phyloP scores from a whole-genome alignment of 2,113 vertebrate genomes.

The Trochalopteron elliotii region DNA sequence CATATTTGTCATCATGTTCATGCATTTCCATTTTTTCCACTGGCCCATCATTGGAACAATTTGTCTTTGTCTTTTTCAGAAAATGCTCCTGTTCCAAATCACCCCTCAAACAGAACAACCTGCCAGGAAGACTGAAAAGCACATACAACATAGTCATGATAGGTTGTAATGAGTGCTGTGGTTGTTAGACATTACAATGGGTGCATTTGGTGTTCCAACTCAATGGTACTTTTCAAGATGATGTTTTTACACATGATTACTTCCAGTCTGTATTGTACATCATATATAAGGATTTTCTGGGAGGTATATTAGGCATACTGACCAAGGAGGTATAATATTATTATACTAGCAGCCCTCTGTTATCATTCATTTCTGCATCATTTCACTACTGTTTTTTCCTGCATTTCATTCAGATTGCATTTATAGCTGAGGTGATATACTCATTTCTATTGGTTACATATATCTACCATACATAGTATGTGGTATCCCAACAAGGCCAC shows the following conservation, averaged over 20 bases:
- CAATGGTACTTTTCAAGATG: not conserved
- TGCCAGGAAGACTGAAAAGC: slow-evolving; percentile 19
- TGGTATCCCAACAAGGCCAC: not conserved
- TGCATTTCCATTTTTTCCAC: slow-evolving; percentile 3
- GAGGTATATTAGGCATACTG: not conserved
- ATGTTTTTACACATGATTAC: not conserved
- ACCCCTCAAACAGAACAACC: not conserved
- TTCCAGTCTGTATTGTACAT: not conserved
- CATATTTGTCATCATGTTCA: not conserved
- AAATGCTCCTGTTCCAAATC: not conserved
- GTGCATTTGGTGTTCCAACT: not conserved
- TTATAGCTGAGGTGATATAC: not conserved
- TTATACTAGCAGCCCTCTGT: not conserved
- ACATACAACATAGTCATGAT: not conserved
- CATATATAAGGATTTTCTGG: not conserved
- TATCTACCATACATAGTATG: not conserved
- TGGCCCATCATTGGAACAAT: not conserved
- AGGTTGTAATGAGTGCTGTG: not conserved
- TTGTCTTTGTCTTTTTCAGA: slow-evolving; percentile 15
- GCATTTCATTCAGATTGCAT: not conserved
- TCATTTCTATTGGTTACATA: not conserved
- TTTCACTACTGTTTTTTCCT: not conserved
- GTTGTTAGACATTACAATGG: not conserved
- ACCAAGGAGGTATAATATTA: not conserved
- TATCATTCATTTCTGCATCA: not conserved